phyloP scores from a whole-genome alignment of 2,888 invertebrate species.

The Spilarctia lutea region DNA sequence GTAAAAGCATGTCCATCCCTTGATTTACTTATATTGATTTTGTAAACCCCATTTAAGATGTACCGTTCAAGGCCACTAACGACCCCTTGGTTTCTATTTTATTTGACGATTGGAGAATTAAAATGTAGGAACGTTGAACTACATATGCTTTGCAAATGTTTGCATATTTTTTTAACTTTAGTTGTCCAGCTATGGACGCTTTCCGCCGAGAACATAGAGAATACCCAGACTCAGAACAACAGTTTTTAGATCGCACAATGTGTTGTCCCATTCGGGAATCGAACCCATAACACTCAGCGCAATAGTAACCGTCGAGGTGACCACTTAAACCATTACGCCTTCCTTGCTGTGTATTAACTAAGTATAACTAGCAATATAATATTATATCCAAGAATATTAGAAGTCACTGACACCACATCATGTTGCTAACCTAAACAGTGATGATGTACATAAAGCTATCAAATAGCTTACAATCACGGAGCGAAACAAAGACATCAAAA shows the following conservation, averaged over 20 bases:
- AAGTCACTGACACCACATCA: not conserved
- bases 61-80: constrained; percentile 1
- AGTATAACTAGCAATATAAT: not conserved
- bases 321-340: too few relatives aligned
- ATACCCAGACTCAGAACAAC: not conserved
- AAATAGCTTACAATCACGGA: constrained; percentile 20
- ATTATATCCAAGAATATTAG: not conserved
- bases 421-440: not conserved
- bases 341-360: too few relatives aligned
- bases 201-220: not conserved
- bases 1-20: constrained; percentile 11
- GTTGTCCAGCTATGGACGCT: too few relatives aligned
- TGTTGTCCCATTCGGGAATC: too few relatives aligned
- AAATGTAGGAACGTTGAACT: not conserved
- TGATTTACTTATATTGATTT: constrained; percentile 53
- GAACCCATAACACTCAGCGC: too few relatives aligned
- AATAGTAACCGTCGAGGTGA: too few relatives aligned
- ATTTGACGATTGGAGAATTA: not conserved
- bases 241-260: too few relatives aligned
- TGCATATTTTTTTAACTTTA: not conserved
- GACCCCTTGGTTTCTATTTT: not conserved
- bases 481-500: constrained; percentile 53
- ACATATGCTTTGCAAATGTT: not conserved
- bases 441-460: constrained; percentile 15
- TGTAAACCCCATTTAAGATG: constrained; percentile 36